These are phyloP conservation scores for Clivina fossor DNA, from an alignment of 2,888 invertebrate species.

Conservation along the genomic window DNA sequence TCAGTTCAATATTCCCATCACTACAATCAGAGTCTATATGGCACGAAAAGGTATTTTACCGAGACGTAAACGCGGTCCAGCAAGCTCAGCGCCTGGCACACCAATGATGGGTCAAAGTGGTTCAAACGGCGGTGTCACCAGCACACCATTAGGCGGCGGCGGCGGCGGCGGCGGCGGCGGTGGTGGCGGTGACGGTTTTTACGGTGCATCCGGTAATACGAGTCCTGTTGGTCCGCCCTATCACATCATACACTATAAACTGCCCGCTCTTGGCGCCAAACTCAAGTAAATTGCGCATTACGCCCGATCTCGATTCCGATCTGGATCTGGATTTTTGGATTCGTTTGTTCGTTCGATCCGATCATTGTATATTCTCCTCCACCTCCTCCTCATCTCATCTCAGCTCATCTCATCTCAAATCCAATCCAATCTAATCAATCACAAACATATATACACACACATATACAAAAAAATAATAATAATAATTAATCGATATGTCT, in stretches of 20 bases:
- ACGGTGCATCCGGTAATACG: conserved; percentile 52
- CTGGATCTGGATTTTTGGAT: too few relatives aligned
- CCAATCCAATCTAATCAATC: background rate
- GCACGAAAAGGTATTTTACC: conserved; percentile 82
- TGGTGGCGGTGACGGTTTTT: conserved; percentile 45
- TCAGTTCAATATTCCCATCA: conserved; percentile 84
- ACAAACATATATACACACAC: background rate
- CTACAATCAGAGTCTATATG: conserved; percentile 84
- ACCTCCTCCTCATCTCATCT: too few relatives aligned
- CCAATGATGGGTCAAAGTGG: too few relatives aligned
- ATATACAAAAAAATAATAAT: background rate
- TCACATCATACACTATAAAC: conserved; percentile 75
- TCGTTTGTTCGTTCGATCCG: too few relatives aligned
- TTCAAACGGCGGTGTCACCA: too few relatives aligned
- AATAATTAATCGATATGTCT: too few relatives aligned
- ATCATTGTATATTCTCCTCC: too few relatives aligned
- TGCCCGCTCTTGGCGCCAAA: conserved; percentile 64
- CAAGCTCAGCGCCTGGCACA: conserved; percentile 56
- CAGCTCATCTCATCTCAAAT: too few relatives aligned
- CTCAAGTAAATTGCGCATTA: too few relatives aligned
- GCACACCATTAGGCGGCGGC: too few relatives aligned
- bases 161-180: too few relatives aligned
- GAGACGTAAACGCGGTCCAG: conserved; percentile 72
- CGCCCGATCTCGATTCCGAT: too few relatives aligned
- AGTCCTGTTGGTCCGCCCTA: conserved; percentile 72